These are phyloP conservation scores for Oncorhynchus masou DNA, from an alignment of 2,113 vertebrate species.

Conservation along the genomic window DNA sequence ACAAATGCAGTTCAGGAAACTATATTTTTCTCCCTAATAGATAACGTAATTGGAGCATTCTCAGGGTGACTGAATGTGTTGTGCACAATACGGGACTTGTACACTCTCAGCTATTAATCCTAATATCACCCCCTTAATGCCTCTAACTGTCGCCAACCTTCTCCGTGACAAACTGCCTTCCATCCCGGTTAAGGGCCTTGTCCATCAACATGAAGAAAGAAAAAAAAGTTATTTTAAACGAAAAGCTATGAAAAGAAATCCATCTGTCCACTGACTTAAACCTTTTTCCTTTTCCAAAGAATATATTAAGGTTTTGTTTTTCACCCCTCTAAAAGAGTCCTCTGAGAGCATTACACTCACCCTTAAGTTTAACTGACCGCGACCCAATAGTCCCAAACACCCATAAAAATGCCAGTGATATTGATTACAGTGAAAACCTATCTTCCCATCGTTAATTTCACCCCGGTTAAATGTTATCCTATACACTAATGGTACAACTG, in stretches of 20 bases:
- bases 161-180: not conserved
- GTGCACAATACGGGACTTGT: too few species aligned
- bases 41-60: too few species aligned
- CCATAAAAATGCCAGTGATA: slow-evolving; percentile 64
- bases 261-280: slow-evolving; percentile 35
- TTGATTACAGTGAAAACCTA: slow-evolving; percentile 64
- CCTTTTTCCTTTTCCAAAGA: slow-evolving; percentile 45
- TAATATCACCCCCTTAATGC: not conserved
- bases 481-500: slow-evolving; percentile 34
- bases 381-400: slow-evolving; percentile 58
- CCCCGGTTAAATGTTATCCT: slow-evolving; percentile 42
- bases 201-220: not conserved
- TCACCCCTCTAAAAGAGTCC: slow-evolving; percentile 45
- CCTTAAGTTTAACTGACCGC: slow-evolving; percentile 62
- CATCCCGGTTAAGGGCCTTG: not conserved
- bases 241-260: slow-evolving; percentile 1
- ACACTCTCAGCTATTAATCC: not conserved
- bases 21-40: too few species aligned
- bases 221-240: not conserved
- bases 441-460: slow-evolving; percentile 60
- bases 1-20: too few species aligned
- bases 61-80: too few species aligned
- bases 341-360: slow-evolving; percentile 52
- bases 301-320: slow-evolving; percentile 32
- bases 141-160: not conserved